Conservation (phyloP, 2,113 vertebrate genomes). For the Okapia johnstoni region DNA sequence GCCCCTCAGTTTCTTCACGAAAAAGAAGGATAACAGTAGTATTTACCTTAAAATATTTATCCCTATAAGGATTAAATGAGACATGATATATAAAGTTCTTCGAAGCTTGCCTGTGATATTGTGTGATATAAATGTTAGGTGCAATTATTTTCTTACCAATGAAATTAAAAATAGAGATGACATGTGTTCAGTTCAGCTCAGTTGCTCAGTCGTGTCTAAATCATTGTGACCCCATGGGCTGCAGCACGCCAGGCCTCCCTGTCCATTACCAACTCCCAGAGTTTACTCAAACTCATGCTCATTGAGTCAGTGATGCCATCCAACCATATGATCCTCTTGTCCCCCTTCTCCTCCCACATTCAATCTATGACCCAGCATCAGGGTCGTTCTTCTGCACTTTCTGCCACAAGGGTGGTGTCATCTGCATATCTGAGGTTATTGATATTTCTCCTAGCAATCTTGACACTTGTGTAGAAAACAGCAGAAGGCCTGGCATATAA, state of each 20-base stretch:
- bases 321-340: not conserved
- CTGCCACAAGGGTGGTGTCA: not conserved
- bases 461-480: not conserved
- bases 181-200: not conserved
- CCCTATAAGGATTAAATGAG: not conserved
- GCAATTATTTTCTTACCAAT: not conserved
- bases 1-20: not conserved
- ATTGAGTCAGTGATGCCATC: not conserved
- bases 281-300: not conserved
- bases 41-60: not conserved
- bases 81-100: not conserved
- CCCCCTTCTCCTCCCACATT: not conserved
- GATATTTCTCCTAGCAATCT: not conserved
- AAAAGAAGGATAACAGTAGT: not conserved
- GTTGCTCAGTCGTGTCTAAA: not conserved
- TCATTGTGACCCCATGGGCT: not conserved
- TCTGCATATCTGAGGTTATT: not conserved
- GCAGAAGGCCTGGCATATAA: not conserved
- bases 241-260: not conserved
- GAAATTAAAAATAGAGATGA: not conserved
- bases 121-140: not conserved
- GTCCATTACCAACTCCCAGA: not conserved
- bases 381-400: no score
- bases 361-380: not conserved
- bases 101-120: not conserved